Evolutionary conservation across 2,888 invertebrate genomes (phyloP), one percentile per base, ranked within the genome.

Genomic region (Theretra japonica): DNA sequence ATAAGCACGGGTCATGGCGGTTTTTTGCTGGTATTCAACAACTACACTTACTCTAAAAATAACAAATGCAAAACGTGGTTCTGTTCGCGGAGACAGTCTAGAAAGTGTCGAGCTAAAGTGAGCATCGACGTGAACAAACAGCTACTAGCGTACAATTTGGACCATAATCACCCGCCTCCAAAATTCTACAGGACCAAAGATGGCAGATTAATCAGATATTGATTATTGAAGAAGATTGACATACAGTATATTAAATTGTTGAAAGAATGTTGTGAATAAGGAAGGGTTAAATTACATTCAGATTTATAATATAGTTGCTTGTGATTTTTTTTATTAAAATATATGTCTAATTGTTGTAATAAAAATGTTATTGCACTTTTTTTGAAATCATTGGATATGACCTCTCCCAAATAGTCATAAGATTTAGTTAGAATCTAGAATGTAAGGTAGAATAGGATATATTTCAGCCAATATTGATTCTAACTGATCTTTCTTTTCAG

Each of bases 141-240:
- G 56, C 7, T 65, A 11, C 56, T 30, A 41, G 21, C 33, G 1
- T n/a, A 56, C 23, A 62, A 65, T 11, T 23, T 71, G 53, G 62
- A 23, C 5, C 65, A 71, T 19, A 71, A 57, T 1, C 70, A 69
- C 8, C 48, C 70, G 19, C 70, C 72, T 1, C 60, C 70, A 1
- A 60, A 60, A 28, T 71, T 65, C 23, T 48, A 56, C 56, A 59
- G 23, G n/a, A 65, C 48, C 50, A 58, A 57, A 69, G 72, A 50
- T 56, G 69, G 69, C 19, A 23, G 33, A 23, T 30, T 65, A 19
- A 60, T 72, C 7, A 69, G 53, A 41, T 69, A n/a, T 58, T 57
- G 15, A 48, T 8, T 19, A 30, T 60, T 19, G 6, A 28, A 17
- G 28, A 60, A 5, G 30, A 19, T 60, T 4, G 11, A 41, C 11